Percentiles rank a stretch among this genome's conserved stretches.
phyloP scores from a whole-genome alignment of 2,113 vertebrate genomes.

The Chaetorhynchus papuensis region DNA sequence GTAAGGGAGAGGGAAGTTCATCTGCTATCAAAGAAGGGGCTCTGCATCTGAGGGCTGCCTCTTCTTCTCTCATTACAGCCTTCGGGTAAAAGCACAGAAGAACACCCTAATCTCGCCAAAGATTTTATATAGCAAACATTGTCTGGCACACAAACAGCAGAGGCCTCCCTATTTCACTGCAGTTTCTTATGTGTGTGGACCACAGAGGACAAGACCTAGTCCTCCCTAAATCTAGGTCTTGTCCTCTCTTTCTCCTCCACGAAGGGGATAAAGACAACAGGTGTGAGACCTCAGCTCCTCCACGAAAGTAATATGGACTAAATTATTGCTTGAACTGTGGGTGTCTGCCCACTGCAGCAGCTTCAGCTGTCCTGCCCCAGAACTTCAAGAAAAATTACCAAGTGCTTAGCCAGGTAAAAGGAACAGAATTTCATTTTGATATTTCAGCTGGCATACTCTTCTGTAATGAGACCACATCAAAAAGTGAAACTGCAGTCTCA shows the following conservation, averaged over 20 bases:
- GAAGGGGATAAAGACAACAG: background rate
- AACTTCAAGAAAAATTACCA: background rate
- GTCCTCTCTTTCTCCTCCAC: background rate
- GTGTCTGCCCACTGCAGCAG: background rate
- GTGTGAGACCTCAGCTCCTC: background rate
- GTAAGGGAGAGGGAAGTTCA: background rate
- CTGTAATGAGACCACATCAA: constrained; percentile 41
- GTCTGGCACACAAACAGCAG: background rate
- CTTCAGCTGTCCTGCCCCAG: background rate
- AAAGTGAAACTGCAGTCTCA: constrained; percentile 61
- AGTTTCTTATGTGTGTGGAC: background rate
- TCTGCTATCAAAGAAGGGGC: background rate
- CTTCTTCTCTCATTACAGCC: background rate
- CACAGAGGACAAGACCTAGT: background rate
- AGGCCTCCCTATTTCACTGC: background rate
- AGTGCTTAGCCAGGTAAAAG: background rate
- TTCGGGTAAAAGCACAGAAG: background rate
- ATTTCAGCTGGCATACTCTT: background rate
- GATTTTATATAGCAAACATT: background rate
- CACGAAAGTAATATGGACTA: background rate
- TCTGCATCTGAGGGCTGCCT: background rate
- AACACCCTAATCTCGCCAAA: background rate
- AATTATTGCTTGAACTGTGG: background rate
- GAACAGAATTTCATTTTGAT: background rate
- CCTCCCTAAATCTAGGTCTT: background rate